A percentile compares a stretch with the other conserved stretches of the same genome.
Evolutionary conservation across 2,797 vertebrate genomes (phyloP).

Genomic region (Gila robusta): DNA sequence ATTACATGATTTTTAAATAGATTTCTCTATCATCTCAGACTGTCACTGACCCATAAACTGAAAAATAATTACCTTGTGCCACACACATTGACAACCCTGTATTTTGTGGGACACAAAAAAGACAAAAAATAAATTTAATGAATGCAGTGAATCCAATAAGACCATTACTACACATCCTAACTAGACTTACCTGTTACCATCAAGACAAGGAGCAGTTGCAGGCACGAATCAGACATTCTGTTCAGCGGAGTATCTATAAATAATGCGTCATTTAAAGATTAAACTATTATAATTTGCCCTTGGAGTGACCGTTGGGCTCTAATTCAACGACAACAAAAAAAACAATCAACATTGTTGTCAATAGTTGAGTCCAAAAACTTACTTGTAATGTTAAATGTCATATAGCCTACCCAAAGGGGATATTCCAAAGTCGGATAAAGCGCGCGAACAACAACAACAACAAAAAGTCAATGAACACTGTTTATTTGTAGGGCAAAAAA

Average conservation of each 20-base stretch:
- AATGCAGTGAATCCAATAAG: background rate
- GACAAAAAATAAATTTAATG: background rate
- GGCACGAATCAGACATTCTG: slow-evolving; percentile 4
- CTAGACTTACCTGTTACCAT: slow-evolving; percentile 47
- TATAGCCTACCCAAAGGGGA: background rate
- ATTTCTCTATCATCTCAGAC: background rate
- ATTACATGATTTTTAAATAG: background rate
- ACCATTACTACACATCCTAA: no score
- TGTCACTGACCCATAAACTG: background rate
- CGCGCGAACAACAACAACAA: background rate
- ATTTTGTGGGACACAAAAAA: slow-evolving; percentile 19
- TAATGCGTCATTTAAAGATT: background rate
- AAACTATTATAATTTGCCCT: background rate
- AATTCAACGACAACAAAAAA: background rate
- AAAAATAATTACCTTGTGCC: slow-evolving; percentile 62
- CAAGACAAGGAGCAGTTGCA: slow-evolving; percentile 39
- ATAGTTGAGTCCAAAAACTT: background rate
- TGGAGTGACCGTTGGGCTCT: background rate
- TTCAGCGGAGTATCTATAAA: background rate
- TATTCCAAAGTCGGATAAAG: background rate
- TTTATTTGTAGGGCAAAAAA: no score
- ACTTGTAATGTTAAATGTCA: background rate
- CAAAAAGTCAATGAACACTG: no score
- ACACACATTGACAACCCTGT: slow-evolving; percentile 55
- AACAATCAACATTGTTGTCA: background rate